Base-by-base conservation (phyloP, 35 echinoderm and acorn worm species). In the Ophiothrix spiculata region DNA sequence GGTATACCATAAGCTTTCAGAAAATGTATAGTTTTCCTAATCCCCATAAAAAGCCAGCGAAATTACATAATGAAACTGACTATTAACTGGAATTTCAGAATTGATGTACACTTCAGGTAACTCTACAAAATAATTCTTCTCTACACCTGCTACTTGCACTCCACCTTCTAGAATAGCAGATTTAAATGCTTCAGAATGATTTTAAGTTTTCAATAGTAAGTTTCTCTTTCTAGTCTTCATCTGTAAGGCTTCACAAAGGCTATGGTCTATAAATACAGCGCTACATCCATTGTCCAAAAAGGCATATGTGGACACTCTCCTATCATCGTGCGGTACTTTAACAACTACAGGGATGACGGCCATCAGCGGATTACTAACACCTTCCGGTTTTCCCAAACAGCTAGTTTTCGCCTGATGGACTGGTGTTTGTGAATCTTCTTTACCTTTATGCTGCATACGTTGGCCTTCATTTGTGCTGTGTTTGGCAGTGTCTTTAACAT, bases 121-220 rank as follows among this genome's bases (percentile, higher is more conserved):
- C 8, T 91, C 86, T 15, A 77, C 60, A 25, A 35, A 86, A 32
- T 56, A 77, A 31, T 79, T 79, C 4, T 77, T 79, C 77, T 92
- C 88, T 36, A 77, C 81, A 33, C 90, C 85, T 40, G 81, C 88
- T 73, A 92, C 39, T 16, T 89, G 64, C 1, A 49, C 86, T 23
- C 88, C 84, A 78, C 86, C 32, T 32, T 29, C 86, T 23, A 84
- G 32, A 35, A 85, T 38, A 17, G 35, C 36, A 29, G 91, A 76
- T 86, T 23, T 90, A 33, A 10, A 90, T 17, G 33, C 82, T 56
- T 33, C 40, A 33, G 17, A 45, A n/a, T 4, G 88, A 31, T 73
- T 91, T 34, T 10, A 56, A 38, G 77, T 80, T 78, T 21, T 56
- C 40, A 40, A 21, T 79, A 74, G 32, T 35, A 40, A 33, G 31